Conservation (phyloP, 2,888 invertebrate species). For the Idaea straminata region DNA sequence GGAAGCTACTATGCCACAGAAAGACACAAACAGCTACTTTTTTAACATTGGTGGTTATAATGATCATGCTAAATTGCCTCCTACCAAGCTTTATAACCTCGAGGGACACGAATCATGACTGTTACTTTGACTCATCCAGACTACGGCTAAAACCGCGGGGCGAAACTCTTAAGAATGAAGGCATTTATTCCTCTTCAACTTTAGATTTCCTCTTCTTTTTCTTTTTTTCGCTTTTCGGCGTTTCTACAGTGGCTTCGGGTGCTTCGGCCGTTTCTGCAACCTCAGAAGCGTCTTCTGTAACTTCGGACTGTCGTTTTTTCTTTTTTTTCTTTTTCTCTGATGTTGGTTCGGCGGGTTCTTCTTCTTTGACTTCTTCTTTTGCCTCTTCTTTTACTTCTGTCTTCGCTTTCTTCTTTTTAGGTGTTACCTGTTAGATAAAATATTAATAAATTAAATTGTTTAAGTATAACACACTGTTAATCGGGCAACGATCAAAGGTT, state of each 20-base stretch:
- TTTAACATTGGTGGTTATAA: too few relatives aligned
- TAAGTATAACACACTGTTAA: constrained; percentile 5
- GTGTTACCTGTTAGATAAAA: constrained; percentile 43
- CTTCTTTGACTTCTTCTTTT: constrained; percentile 28
- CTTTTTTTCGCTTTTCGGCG: constrained; percentile 64
- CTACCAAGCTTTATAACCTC: not conserved
- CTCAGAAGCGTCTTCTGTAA: constrained; percentile 42
- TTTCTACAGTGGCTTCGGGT: constrained; percentile 32
- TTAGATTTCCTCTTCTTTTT: constrained; percentile 56
- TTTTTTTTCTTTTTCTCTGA: constrained; percentile 77
- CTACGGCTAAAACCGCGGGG: too few relatives aligned
- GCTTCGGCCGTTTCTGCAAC: constrained; percentile 32
- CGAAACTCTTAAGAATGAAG: not conserved
- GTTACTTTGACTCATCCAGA: not conserved
- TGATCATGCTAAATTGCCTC: not conserved
- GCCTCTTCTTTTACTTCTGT: constrained; percentile 29
- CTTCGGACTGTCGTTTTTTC: constrained; percentile 74
- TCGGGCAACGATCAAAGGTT: too few relatives aligned
- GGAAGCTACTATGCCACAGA: too few relatives aligned
- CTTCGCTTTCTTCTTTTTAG: constrained; percentile 64
- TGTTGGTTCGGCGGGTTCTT: constrained; percentile 37
- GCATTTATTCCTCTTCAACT: not conserved
- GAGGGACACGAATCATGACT: not conserved
- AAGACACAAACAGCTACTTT: too few relatives aligned
- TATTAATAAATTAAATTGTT: constrained; percentile 4